Conservation (phyloP, 1,140 invertebrate species). For the Holotrichia oblita region DNA sequence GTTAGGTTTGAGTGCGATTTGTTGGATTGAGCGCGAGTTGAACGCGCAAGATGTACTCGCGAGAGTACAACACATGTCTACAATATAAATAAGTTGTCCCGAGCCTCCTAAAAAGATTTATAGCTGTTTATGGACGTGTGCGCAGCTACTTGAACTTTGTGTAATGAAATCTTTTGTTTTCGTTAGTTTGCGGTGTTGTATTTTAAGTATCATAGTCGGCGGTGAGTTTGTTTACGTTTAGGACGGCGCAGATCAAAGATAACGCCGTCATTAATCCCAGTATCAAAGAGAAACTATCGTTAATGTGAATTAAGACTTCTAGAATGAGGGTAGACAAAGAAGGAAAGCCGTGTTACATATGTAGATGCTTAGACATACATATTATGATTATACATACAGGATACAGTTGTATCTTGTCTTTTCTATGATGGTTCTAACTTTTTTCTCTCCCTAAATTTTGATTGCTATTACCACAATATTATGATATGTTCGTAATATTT, state of each 20-base stretch:
- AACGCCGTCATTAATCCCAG: conserved; percentile 54
- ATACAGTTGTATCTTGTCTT: conserved; percentile 58
- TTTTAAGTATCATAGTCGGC: conserved; percentile 44
- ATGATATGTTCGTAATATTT: conserved; percentile 51
- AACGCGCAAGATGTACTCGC: conserved; percentile 25
- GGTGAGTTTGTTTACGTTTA: conserved; percentile 55
- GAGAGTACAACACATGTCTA: conserved; percentile 20
- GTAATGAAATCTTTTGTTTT: conserved; percentile 59
- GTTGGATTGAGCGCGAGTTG: background rate
- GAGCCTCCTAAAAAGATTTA: conserved; percentile 40
- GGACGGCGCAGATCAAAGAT: conserved; percentile 55
- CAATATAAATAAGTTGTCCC: conserved; percentile 36
- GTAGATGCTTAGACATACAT: background rate
- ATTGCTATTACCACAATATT: conserved; percentile 55
- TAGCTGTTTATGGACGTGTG: conserved; percentile 38
- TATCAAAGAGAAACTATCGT: conserved; percentile 59
- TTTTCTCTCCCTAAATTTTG: background rate
- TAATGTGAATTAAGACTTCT: conserved; percentile 58
- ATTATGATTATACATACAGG: conserved; percentile 45
- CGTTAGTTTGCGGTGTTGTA: conserved; percentile 51
- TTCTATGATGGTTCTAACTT: conserved; percentile 40
- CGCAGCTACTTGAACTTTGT: conserved; percentile 46
- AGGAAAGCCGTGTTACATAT: background rate
- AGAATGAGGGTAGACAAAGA: conserved; percentile 1
- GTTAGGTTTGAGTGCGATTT: background rate